Conservation (phyloP, 2,113 vertebrate genomes). For the Hypanus sabinus region DNA sequence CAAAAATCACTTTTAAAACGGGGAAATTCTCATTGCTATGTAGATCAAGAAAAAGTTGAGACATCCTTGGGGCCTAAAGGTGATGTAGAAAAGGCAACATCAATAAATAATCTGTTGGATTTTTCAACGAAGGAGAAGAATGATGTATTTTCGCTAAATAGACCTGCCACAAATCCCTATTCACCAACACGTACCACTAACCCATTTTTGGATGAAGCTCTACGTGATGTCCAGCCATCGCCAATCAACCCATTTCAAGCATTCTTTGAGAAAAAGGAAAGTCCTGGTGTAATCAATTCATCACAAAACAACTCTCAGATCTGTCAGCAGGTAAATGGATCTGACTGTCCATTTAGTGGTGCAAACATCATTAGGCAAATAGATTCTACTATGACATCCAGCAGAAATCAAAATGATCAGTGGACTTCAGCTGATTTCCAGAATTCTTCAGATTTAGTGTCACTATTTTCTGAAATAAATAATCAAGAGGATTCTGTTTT, state of each 20-base stretch:
- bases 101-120: slow-evolving; percentile 63
- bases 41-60: slow-evolving; percentile 45
- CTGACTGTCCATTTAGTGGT: neutral
- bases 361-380: neutral
- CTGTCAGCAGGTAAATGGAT: neutral
- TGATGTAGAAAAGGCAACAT: slow-evolving; percentile 62
- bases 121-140: slow-evolving; percentile 63
- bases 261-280: slow-evolving; percentile 67
- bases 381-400: neutral
- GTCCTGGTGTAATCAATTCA: neutral
- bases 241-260: slow-evolving; percentile 79
- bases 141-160: slow-evolving; percentile 57
- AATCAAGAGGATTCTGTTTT: neutral
- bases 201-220: slow-evolving; percentile 72
- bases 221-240: slow-evolving; percentile 70
- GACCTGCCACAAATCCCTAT: slow-evolving; percentile 51
- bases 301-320: neutral
- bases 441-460: neutral
- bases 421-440: neutral
- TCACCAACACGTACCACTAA: slow-evolving; percentile 65
- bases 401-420: neutral
- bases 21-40: slow-evolving; percentile 42
- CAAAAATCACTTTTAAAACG: slow-evolving; percentile 52
- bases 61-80: slow-evolving; percentile 50
- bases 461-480: neutral